Evolutionary conservation across 2,888 invertebrate genomes (phyloP), one percentile per base, ranked within the genome.

Genomic region (Drosophila conformis): DNA sequence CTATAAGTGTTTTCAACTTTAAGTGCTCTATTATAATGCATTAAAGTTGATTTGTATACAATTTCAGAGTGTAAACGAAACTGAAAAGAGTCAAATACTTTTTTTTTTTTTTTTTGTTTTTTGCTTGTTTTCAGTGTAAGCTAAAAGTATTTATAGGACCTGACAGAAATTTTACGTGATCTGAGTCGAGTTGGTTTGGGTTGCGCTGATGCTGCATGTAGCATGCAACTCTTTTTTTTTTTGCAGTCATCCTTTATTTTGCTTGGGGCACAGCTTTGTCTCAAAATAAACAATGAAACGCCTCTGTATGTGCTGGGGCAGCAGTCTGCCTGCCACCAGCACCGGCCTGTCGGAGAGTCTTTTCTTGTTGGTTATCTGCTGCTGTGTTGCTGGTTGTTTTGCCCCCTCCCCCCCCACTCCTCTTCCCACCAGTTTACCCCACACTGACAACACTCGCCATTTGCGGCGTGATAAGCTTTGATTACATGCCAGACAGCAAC

Each of bases 381-480:
- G 66, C 7, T 35, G 46, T 53, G 65, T 18, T 59, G 52, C 18
- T 54, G 31, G 53, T 36, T 49, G 42, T 33, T 11, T 21, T 21
- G 6, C 13, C 13, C n/a, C 25, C 25, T 2, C 25, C 25, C 25
- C 25, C 21, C 21, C 35, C 8, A 31, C 25, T 25, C 11, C 54
- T 6, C 25, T 25, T 2, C 8, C 11, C 49, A 8, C 6, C 49
- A 25, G 21, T 3, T 6, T 18, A 15, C 21, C 25, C 4, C 35
- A 35, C 35, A 54, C 4, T 36, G 21, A 56, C 54, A 48, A 33
- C 59, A 66, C 48, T 66, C 59, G 40, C 63, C 61, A 57, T 38
- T 67, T 76, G 76, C 70, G 59, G 61, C 73, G 29, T 78, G 79
- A 82, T 80, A 80, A 80, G 82, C 79, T 78, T 80, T 78, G 82